A percentile compares a stretch with the other conserved stretches of the same genome.
Conservation (phyloP, 2,888 invertebrate genomes). For the Norana najaformis region DNA sequence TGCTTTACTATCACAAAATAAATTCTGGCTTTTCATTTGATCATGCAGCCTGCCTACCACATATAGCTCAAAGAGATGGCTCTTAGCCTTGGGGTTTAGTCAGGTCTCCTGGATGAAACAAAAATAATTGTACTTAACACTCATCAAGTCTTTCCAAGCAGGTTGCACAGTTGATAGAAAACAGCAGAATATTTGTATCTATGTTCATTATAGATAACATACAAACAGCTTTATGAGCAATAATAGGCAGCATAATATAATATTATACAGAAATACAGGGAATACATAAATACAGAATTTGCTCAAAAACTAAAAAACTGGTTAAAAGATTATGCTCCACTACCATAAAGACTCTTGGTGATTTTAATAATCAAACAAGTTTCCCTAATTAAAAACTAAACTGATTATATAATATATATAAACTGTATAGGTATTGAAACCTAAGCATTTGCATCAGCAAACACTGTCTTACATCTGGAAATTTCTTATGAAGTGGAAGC, state of each 20-base stretch:
- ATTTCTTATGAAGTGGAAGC: constrained; percentile 86
- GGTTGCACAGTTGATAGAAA: too few species aligned
- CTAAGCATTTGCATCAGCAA: background rate
- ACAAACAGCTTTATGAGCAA: too few species aligned
- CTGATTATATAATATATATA: background rate
- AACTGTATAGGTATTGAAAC: background rate
- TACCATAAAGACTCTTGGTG: background rate
- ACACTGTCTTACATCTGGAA: constrained; percentile 69
- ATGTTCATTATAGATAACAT: background rate
- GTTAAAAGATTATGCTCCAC: too few species aligned
- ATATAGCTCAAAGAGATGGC: background rate
- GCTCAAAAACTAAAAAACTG: too few species aligned
- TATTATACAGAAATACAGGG: too few species aligned
- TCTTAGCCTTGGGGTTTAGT: background rate
- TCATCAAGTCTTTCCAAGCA: background rate
- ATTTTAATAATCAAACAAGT: background rate
- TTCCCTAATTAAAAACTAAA: background rate
- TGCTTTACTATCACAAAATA: background rate
- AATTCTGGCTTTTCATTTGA: too few species aligned
- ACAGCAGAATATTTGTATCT: too few species aligned
- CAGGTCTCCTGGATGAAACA: background rate
- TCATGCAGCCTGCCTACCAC: background rate
- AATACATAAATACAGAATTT: too few species aligned
- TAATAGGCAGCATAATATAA: too few species aligned
- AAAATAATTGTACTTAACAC: background rate